These are phyloP conservation scores for Meriones unguiculatus DNA, from an alignment of 2,113 vertebrate species.

Conservation along the genomic window DNA sequence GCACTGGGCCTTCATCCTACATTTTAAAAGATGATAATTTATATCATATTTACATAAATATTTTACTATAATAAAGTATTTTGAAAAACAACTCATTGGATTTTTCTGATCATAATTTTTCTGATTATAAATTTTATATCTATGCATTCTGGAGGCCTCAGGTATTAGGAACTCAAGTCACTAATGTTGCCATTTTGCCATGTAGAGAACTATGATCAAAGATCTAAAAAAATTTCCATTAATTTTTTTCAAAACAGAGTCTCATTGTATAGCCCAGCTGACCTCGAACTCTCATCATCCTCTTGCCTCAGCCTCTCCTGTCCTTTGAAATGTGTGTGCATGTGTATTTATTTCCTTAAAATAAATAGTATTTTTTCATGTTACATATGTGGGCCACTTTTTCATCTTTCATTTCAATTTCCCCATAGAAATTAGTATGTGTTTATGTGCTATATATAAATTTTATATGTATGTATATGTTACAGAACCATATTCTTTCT, in stretches of 20 bases:
- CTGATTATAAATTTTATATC: conserved; percentile 24
- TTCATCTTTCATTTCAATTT: neutral
- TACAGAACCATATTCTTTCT: neutral
- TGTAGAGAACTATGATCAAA: neutral
- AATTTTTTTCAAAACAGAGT: neutral
- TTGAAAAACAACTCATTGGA: neutral
- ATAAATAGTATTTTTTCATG: conserved; percentile 15
- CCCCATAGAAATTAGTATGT: neutral
- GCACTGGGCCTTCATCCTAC: neutral
- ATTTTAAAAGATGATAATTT: neutral
- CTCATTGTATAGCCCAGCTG: neutral
- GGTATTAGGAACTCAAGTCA: neutral
- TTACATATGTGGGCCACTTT: neutral
- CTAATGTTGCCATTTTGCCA: neutral
- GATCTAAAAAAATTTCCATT: conserved; percentile 4
- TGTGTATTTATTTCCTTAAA: conserved; percentile 52
- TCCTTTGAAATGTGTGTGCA: neutral
- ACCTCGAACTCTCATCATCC: neutral
- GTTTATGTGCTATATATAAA: neutral
- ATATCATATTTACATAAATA: neutral
- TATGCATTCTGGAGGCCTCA: neutral
- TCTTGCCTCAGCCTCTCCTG: neutral
- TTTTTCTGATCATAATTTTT: conserved; percentile 3
- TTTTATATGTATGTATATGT: neutral
- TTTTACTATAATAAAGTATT: neutral